These are phyloP conservation scores for Megaceryle torquata DNA, from an alignment of 2,113 vertebrate species.

Conservation along the genomic window DNA sequence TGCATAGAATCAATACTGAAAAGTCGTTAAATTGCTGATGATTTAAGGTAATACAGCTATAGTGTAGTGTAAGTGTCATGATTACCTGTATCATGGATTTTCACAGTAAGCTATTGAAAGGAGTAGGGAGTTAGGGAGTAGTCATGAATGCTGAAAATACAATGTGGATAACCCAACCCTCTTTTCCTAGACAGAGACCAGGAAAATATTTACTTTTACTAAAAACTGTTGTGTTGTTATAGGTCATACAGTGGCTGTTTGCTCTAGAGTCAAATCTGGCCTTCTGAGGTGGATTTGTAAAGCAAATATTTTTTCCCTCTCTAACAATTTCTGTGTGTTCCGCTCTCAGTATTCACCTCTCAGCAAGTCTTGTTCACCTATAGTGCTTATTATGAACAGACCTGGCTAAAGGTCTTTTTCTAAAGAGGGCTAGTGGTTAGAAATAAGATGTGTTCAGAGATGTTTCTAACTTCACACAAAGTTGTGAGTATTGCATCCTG, in stretches of 20 bases:
- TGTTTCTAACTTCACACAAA: background rate
- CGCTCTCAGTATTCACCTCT: background rate
- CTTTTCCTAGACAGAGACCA: background rate
- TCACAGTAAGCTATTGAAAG: background rate
- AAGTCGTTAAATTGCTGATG: background rate
- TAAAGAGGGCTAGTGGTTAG: background rate
- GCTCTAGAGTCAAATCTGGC: background rate
- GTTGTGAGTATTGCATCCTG: background rate
- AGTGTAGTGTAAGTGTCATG: background rate
- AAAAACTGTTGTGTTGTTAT: background rate
- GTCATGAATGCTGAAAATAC: background rate
- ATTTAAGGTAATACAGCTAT: background rate
- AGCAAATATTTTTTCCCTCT: background rate
- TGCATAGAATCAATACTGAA: background rate
- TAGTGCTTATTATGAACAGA: background rate
- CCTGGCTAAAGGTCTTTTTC: background rate
- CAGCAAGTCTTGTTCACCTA: background rate
- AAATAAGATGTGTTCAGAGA: background rate
- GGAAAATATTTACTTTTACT: background rate
- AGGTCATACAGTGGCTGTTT: background rate
- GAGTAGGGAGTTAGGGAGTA: background rate
- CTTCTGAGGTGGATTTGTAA: background rate
- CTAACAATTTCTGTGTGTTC: background rate
- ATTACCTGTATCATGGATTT: background rate
- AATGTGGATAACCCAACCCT: background rate